Evolutionary conservation across 2,113 vertebrate genomes (phyloP), one percentile per base, ranked within the genome.

Genomic region (Cyprinodon brontotheroides): DNA sequence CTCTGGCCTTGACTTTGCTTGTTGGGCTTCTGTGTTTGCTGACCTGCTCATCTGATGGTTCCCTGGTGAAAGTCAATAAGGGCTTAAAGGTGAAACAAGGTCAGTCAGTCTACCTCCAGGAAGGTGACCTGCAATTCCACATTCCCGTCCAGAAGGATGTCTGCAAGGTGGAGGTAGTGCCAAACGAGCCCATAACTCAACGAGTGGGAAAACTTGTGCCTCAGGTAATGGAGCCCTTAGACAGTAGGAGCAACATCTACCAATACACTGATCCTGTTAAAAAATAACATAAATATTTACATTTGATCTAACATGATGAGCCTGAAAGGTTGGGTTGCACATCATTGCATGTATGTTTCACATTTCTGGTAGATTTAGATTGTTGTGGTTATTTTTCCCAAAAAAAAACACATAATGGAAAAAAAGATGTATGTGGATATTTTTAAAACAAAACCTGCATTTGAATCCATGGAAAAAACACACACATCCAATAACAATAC

Each of bases 91-190:
- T 99, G 89, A 96, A 93, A 75, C 96, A 95, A 70, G 98, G 98
- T 53, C 94, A 96, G 77, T 92, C 95, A 0, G 93, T 91, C 48
- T 97, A 94, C 88, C 93, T 99, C 57, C 95, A 94, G 15, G 92
- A 92, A 85, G 93, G 94, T 10, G 93, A 97, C 81, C 93, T 99
- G 78, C 92, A 95, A 83, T 97, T 99, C 90, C 90, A 94, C 57
- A 92, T 97, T 22, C 95, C 96, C 72, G 93, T 11, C 85, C 93
- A 94, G 81, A 96, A 96, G 75, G 96, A 99, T 57, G 83, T 70
- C 22, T 99, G 98, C 93, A 98, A 98, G 93, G 91, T 99, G 82
- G 96, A 99, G 93, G 96, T 99, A 38, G 93, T 97, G 78, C 85
- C 89, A 74, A 97, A 97, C 37, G 97, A 99, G 73, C 97, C 98